Evolutionary conservation across 2,797 vertebrate species (phyloP).

Genomic region (Bucorvus abyssinicus): DNA sequence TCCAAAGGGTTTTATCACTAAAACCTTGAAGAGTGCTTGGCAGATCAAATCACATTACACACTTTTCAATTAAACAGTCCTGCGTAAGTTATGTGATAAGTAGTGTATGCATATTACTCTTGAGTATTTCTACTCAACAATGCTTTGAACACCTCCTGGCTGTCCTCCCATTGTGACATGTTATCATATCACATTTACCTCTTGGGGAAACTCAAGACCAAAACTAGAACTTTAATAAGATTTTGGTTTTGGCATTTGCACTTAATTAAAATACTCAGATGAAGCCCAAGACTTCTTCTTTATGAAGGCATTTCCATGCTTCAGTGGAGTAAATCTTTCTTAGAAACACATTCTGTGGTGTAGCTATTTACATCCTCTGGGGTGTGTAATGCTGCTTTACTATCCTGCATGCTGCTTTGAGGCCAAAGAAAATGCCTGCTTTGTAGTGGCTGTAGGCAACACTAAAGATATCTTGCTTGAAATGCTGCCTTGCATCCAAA

Average conservation of each 20-base stretch:
- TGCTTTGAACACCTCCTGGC: neutral
- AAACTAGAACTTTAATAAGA: neutral
- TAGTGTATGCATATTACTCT: neutral
- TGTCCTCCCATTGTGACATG: neutral
- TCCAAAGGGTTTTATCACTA: neutral
- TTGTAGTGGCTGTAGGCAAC: rapidly evolving
- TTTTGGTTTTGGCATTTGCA: neutral
- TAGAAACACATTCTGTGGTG: neutral
- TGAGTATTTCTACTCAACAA: neutral
- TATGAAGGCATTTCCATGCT: neutral
- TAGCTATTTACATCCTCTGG: neutral
- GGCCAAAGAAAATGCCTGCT: neutral
- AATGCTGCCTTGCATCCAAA: neutral
- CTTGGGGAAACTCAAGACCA: neutral
- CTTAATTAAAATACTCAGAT: neutral
- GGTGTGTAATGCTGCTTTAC: neutral
- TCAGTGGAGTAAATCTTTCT: neutral
- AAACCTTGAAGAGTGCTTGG: neutral
- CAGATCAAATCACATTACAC: neutral
- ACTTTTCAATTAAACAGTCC: neutral
- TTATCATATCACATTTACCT: neutral
- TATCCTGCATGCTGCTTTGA: neutral
- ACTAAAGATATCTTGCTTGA: neutral
- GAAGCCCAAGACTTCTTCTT: neutral
- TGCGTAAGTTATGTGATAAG: neutral